These are phyloP conservation scores for Chironomus tepperi DNA, from an alignment of 1,140 invertebrate genomes.

Conservation along the genomic window DNA sequence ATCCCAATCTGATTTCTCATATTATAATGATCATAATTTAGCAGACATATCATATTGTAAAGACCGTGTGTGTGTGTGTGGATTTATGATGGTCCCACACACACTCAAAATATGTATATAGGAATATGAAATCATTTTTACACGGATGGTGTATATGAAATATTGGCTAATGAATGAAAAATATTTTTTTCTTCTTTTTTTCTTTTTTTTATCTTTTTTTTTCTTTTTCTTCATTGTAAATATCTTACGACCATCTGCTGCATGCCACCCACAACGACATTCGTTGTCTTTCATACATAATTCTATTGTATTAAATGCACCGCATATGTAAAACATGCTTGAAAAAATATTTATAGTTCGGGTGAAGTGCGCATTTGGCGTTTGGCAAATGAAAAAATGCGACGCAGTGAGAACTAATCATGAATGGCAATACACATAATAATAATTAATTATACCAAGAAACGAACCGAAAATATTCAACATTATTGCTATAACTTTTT, in stretches of 20 bases:
- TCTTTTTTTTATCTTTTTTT: constrained; percentile 18
- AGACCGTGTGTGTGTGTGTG: no score
- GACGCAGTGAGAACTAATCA: background rate
- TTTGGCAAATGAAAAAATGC: constrained; percentile 26
- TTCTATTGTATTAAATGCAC: background rate
- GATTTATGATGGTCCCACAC: no score
- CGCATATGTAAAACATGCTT: background rate
- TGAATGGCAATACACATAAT: background rate
- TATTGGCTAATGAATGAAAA: background rate
- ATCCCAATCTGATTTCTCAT: background rate
- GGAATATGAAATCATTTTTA: no score
- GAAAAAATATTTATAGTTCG: constrained; percentile 28
- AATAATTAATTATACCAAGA: no score
- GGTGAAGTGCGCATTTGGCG: constrained; percentile 35
- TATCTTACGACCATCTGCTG: background rate
- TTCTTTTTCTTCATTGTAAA: constrained; percentile 17
- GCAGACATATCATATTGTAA: no score
- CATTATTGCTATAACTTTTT: no score
- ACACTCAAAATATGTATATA: no score
- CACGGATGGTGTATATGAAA: background rate
- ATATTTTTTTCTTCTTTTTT: background rate
- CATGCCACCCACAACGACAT: background rate
- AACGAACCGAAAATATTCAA: no score
- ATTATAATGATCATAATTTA: no score
- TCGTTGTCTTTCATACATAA: background rate